Conservation (phyloP, 2,113 vertebrate genomes). For the Zonotrichia leucophrys region DNA sequence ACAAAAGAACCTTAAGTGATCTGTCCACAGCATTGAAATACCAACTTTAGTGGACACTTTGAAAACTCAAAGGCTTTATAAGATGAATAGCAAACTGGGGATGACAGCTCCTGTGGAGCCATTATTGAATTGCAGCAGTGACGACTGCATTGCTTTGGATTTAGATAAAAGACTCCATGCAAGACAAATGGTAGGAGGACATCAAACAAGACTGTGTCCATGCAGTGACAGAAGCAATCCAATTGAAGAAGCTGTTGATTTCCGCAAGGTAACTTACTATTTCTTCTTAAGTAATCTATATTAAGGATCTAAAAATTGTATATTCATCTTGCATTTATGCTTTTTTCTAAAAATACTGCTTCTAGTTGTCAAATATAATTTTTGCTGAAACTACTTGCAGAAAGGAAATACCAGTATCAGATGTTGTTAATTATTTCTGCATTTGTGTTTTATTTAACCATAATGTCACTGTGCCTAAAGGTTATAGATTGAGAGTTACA, state of each 20-base stretch:
- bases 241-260: constrained; percentile 91
- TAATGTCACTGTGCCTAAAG: constrained; percentile 68
- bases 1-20: constrained; percentile 79
- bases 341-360: constrained; percentile 68
- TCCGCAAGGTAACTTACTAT: constrained; percentile 87
- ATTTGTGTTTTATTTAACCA: constrained; percentile 69
- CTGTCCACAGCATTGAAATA: constrained; percentile 77
- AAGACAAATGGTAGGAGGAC: constrained; percentile 95
- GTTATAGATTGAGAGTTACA: constrained; percentile 75
- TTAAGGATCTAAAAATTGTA: constrained; percentile 80
- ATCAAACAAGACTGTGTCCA: constrained; percentile 97
- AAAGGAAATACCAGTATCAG: constrained; percentile 44
- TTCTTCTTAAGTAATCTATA: constrained; percentile 90
- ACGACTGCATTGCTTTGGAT: constrained; percentile 97
- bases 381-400: constrained; percentile 12
- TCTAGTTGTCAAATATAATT: constrained; percentile 49
- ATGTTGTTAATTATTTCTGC: constrained; percentile 70
- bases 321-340: constrained; percentile 82
- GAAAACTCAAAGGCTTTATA: constrained; percentile 85
- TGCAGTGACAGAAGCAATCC: constrained; percentile 95
- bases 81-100: constrained; percentile 95
- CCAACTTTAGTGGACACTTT: constrained; percentile 78
- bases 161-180: constrained; percentile 96
- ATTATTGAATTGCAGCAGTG: constrained; percentile 95
- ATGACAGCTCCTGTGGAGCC: constrained; percentile 93